A percentile compares a stretch with the other conserved stretches of the same genome.
phyloP scores from a whole-genome alignment of 2,113 vertebrate species.

The Pithys albifrons region DNA sequence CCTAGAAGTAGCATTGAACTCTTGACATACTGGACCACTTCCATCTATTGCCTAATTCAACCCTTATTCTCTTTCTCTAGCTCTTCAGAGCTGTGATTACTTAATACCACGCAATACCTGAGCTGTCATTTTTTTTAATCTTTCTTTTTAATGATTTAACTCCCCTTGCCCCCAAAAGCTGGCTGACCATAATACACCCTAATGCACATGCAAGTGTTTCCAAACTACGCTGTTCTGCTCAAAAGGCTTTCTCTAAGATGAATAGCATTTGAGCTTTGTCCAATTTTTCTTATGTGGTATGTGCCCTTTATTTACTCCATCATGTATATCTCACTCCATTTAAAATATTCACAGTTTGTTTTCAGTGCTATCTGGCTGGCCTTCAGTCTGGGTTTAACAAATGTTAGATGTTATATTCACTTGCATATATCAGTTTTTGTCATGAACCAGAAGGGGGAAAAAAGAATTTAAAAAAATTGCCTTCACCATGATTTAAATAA shows the following conservation, averaged over 20 bases:
- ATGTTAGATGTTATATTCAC: constrained; percentile 32
- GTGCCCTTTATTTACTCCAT: constrained; percentile 64
- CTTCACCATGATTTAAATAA: constrained; percentile 53
- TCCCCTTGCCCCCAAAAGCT: neutral
- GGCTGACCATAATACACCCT: neutral
- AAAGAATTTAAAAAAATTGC: neutral
- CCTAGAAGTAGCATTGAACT: constrained; percentile 64
- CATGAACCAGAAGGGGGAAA: constrained; percentile 32
- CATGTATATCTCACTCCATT: constrained; percentile 68
- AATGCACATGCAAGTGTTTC: neutral
- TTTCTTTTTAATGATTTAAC: neutral
- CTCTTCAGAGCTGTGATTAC: neutral
- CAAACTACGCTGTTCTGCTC: constrained; percentile 3
- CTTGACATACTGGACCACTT: constrained; percentile 50
- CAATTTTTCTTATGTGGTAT: constrained; percentile 58
- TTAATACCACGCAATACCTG: constrained; percentile 25
- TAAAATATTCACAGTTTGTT: constrained; percentile 70
- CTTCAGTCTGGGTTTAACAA: constrained; percentile 64
- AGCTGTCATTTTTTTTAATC: neutral
- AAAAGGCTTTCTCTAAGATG: constrained; percentile 32
- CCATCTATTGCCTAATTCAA: constrained; percentile 49
- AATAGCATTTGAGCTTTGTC: constrained; percentile 55
- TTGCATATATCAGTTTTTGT: constrained; percentile 59
- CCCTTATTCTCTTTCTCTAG: neutral
- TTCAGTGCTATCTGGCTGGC: constrained; percentile 58